Conservation (phyloP, 2,797 vertebrate genomes). For the Sebastes baramenuke region DNA sequence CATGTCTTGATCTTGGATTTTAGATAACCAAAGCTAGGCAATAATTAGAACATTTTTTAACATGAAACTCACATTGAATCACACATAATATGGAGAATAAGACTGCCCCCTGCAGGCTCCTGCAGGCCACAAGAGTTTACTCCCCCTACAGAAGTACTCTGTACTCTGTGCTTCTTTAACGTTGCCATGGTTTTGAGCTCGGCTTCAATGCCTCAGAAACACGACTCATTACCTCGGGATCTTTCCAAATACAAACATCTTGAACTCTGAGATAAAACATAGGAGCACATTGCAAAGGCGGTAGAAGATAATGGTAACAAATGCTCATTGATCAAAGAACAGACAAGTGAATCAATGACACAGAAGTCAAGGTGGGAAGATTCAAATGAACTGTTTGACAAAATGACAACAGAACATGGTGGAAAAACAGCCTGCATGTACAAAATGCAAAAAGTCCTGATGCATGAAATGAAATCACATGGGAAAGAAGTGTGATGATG, state of each 20-base stretch:
- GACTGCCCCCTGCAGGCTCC: neutral
- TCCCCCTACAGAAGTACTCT: neutral
- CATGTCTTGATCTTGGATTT: neutral
- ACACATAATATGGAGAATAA: neutral
- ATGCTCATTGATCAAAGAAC: neutral
- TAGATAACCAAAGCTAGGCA: neutral
- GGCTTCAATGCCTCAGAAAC: neutral
- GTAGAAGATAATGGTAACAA: neutral
- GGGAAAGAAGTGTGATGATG: conserved; percentile 8
- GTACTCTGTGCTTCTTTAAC: neutral
- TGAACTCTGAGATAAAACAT: neutral
- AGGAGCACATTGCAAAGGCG: neutral
- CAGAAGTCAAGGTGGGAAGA: neutral
- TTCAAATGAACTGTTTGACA: neutral
- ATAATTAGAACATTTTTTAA: neutral
- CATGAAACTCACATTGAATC: neutral
- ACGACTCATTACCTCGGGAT: neutral
- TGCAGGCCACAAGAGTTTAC: neutral
- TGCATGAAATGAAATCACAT: conserved; percentile 24
- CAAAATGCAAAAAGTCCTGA: neutral
- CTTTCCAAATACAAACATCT: neutral
- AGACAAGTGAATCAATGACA: neutral
- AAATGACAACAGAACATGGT: neutral
- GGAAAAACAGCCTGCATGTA: neutral
- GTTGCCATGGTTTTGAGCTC: neutral